Conservation (phyloP, 2,888 invertebrate species). For the Acleris literana region DNA sequence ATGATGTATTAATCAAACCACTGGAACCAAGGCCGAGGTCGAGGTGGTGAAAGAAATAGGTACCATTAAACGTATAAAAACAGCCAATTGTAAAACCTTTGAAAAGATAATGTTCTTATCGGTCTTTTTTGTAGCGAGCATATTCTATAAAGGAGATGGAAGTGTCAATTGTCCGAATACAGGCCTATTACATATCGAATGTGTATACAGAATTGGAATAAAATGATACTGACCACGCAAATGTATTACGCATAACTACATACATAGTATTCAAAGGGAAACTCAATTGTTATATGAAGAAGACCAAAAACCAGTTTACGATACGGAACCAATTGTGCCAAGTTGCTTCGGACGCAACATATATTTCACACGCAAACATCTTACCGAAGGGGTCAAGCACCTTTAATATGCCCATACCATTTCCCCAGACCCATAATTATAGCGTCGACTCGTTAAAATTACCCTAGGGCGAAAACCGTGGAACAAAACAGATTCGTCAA, state of each 20-base stretch:
- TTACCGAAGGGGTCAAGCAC: constrained; percentile 26
- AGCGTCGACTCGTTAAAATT: constrained; percentile 22
- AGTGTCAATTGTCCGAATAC: too few species aligned
- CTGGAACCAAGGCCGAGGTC: constrained; percentile 52
- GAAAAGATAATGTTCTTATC: too few species aligned
- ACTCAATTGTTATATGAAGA: too few species aligned
- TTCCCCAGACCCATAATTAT: constrained; percentile 35
- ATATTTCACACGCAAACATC: constrained; percentile 20
- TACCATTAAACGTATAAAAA: constrained; percentile 37
- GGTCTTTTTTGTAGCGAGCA: too few species aligned
- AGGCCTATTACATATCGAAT: too few species aligned
- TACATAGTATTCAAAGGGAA: too few species aligned
- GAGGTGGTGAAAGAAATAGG: constrained; percentile 44
- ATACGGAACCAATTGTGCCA: constrained; percentile 19
- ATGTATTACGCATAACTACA: too few species aligned
- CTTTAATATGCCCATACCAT: constrained; percentile 32
- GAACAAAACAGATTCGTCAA: constrained; percentile 37
- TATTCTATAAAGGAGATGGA: too few species aligned
- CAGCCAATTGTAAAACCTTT: too few species aligned
- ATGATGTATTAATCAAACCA: constrained; percentile 27
- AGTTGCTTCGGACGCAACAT: constrained; percentile 22
- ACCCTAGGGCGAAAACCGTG: constrained; percentile 32
- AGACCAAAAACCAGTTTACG: too few species aligned
- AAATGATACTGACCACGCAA: too few species aligned
- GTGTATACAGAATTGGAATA: too few species aligned